Evolutionary conservation across 2,888 invertebrate genomes (phyloP).

Genomic region (Nemoura dubitans): DNA sequence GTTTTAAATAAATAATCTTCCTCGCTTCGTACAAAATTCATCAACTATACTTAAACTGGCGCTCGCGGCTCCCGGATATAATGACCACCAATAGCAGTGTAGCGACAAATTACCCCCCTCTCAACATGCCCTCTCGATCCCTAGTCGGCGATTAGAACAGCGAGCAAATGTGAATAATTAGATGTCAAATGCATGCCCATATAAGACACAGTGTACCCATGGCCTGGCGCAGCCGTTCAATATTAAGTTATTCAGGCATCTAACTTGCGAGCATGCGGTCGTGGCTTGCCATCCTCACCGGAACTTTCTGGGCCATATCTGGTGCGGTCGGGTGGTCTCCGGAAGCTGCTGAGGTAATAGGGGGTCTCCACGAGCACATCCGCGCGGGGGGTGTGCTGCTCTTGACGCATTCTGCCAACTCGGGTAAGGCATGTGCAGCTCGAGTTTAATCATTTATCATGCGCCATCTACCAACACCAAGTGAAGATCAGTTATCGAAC

Average conservation of each 20-base stretch:
- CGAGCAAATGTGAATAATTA: neutral
- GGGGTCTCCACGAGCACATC: neutral
- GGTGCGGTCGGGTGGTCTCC: slow-evolving; percentile 1
- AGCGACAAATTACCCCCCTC: neutral
- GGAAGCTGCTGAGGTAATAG: neutral
- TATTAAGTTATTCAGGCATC: slow-evolving; percentile 10
- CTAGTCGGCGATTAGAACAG: neutral
- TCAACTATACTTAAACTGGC: neutral
- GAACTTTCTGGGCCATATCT: neutral
- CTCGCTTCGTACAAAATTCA: neutral
- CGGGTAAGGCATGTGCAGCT: neutral
- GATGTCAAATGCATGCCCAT: neutral
- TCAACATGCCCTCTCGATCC: neutral
- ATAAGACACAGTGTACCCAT: neutral
- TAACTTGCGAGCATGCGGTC: neutral
- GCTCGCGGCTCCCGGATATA: neutral
- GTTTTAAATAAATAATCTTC: neutral
- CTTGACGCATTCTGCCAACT: neutral
- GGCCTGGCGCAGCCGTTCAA: neutral
- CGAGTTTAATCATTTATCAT: neutral
- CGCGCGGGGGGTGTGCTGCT: neutral
- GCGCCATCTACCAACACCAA: neutral
- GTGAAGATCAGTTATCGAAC: neutral
- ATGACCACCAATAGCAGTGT: neutral
- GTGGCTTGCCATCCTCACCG: slow-evolving; percentile 21